Evolutionary conservation across 2,113 vertebrate genomes (phyloP).

Genomic region (Calyptommatus sinebrachiatus): DNA sequence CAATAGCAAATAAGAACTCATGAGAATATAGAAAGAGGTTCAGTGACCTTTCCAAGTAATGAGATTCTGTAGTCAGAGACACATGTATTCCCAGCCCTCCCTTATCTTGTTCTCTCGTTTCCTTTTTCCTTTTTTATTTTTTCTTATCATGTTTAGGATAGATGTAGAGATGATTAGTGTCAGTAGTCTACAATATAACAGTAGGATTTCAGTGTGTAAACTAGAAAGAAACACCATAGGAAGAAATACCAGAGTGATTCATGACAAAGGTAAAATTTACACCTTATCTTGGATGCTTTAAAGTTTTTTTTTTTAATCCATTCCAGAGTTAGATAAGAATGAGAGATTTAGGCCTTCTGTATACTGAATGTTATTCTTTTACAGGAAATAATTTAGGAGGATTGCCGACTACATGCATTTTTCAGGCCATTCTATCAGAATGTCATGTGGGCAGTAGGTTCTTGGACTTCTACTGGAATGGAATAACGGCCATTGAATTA

Average conservation of each 20-base stretch:
- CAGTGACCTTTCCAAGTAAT: background rate
- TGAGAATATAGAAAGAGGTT: constrained; percentile 14
- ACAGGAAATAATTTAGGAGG: too few relatives aligned
- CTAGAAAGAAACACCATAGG: background rate
- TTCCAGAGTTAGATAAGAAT: background rate
- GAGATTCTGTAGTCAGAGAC: constrained; percentile 1
- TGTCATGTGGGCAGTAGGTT: too few relatives aligned
- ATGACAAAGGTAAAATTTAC: background rate
- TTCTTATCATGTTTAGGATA: background rate
- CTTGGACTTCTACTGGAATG: too few relatives aligned
- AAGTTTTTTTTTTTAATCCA: too few relatives aligned
- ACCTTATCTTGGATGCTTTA: background rate
- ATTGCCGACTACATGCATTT: too few relatives aligned
- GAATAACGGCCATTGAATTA: too few relatives aligned
- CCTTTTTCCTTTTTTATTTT: background rate
- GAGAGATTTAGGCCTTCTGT: background rate
- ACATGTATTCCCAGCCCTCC: background rate
- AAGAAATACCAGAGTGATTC: background rate
- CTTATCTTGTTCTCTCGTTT: background rate
- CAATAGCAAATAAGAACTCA: constrained; percentile 1
- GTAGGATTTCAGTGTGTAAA: background rate
- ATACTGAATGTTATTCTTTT: too few relatives aligned
- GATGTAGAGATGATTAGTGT: background rate
- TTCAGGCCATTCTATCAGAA: too few relatives aligned
- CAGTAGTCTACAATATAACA: background rate